Evolutionary conservation across 2,888 invertebrate genomes (phyloP).

Genomic region (Thymelicus acteon): DNA sequence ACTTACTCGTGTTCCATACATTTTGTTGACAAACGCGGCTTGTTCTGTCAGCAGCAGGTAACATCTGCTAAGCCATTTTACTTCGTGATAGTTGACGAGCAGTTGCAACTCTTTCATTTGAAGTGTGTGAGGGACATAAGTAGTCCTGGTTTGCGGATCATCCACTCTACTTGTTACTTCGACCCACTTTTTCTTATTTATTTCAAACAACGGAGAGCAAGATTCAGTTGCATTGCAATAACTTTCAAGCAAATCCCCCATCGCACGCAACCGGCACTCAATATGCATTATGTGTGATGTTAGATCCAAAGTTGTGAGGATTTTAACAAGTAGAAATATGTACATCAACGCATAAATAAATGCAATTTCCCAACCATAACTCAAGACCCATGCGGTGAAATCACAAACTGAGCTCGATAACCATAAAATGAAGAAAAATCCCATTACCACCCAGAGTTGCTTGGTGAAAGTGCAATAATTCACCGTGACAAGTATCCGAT

Average conservation of each 20-base stretch:
- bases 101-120: not conserved
- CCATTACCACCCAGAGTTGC: constrained; percentile 52
- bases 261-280: constrained; percentile 57
- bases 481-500: constrained; percentile 55
- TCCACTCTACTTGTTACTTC: not conserved
- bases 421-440: constrained; percentile 56
- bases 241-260: constrained; percentile 55
- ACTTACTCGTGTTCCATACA: constrained; percentile 72
- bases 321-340: constrained; percentile 65
- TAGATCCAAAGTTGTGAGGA: constrained; percentile 63
- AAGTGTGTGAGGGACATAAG: not conserved
- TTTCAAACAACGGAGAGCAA: constrained; percentile 13
- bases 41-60: constrained; percentile 68
- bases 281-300: constrained; percentile 63
- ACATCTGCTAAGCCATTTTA: constrained; percentile 59
- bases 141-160: not conserved
- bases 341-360: constrained; percentile 55
- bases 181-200: constrained; percentile 6
- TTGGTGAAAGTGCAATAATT: constrained; percentile 50
- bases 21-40: constrained; percentile 63
- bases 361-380: constrained; percentile 54
- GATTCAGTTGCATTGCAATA: constrained; percentile 46
- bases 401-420: constrained; percentile 53
- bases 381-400: constrained; percentile 57
- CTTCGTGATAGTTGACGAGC: not conserved